Evolutionary conservation across 2,888 invertebrate genomes (phyloP).

Genomic region (Salpingus planirostris): DNA sequence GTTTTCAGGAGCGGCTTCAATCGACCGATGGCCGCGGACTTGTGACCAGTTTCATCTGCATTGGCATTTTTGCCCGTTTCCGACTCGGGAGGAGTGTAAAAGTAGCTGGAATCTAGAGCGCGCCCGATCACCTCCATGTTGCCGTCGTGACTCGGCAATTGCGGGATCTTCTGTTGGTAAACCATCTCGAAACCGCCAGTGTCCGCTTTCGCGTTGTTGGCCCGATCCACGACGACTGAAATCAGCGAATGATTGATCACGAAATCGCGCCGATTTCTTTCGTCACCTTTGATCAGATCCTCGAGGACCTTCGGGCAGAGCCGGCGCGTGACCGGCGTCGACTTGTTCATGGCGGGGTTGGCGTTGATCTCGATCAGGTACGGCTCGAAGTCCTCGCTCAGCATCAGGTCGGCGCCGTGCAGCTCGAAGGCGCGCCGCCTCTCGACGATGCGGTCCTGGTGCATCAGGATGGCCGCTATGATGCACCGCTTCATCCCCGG

Average conservation of each 20-base stretch:
- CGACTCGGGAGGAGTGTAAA: constrained; percentile 17
- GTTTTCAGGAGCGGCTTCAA: constrained; percentile 12
- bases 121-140: constrained; percentile 11
- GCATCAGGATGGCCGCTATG: constrained; percentile 68
- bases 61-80: too few species aligned
- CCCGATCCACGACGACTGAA: constrained; percentile 48
- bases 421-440: constrained; percentile 75
- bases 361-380: constrained; percentile 93
- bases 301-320: constrained; percentile 74
- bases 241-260: constrained; percentile 5
- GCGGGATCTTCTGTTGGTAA: constrained; percentile 23
- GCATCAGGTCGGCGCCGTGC: constrained; percentile 88
- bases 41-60: constrained; percentile 1
- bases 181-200: constrained; percentile 52
- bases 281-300: constrained; percentile 76
- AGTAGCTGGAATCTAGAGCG: constrained; percentile 16
- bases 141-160: constrained; percentile 1
- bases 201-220: constrained; percentile 37
- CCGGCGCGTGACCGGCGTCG: constrained; percentile 73
- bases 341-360: constrained; percentile 72
- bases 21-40: neutral
- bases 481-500: constrained; percentile 79
- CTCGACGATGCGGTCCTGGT: constrained; percentile 61
- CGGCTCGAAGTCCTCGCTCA: constrained; percentile 74
- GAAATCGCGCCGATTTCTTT: neutral